Percentiles rank a stretch among this genome's conserved stretches.
phyloP scores from a whole-genome alignment of 23 tunicate species.

The Corella eumyota region DNA sequence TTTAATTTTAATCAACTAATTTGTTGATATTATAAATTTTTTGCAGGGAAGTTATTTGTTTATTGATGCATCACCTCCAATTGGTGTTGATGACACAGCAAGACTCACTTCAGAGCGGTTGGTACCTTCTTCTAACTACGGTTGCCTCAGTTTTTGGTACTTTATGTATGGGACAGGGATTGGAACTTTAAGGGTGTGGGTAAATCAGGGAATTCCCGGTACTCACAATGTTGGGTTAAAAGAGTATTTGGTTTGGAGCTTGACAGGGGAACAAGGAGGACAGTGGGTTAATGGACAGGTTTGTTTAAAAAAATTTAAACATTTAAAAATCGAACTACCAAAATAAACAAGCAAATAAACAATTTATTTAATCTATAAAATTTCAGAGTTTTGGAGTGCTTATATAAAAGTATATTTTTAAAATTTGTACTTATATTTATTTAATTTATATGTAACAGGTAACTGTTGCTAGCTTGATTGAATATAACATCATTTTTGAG shows the following conservation, averaged over 20 bases:
- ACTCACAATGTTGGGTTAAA: constrained; percentile 45
- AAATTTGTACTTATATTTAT: too few relatives aligned
- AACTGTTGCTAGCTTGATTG: constrained; percentile 50
- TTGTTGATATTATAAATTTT: too few relatives aligned
- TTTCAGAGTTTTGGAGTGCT: too few relatives aligned
- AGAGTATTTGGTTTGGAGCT: constrained; percentile 40
- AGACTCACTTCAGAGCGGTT: constrained; percentile 40
- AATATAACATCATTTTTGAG: constrained; percentile 46
- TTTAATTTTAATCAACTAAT: too few relatives aligned
- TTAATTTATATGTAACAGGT: too few relatives aligned
- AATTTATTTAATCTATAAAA: too few relatives aligned
- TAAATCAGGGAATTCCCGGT: constrained; percentile 60
- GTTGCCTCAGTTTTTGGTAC: constrained; percentile 73
- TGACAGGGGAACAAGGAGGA: constrained; percentile 47
- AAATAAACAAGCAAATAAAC: too few relatives aligned
- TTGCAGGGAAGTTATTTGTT: constrained; percentile 62
- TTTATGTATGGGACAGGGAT: constrained; percentile 47
- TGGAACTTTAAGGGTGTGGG: constrained; percentile 31
- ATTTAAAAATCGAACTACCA: not conserved
- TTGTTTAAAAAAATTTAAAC: not conserved
- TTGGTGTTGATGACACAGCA: constrained; percentile 20
- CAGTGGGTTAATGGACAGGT: constrained; percentile 77
- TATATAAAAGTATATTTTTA: not conserved
- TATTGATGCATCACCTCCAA: constrained; percentile 29
- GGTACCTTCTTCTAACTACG: constrained; percentile 54